Conservation (phyloP, 2,113 vertebrate species). For the Talpa occidentalis region DNA sequence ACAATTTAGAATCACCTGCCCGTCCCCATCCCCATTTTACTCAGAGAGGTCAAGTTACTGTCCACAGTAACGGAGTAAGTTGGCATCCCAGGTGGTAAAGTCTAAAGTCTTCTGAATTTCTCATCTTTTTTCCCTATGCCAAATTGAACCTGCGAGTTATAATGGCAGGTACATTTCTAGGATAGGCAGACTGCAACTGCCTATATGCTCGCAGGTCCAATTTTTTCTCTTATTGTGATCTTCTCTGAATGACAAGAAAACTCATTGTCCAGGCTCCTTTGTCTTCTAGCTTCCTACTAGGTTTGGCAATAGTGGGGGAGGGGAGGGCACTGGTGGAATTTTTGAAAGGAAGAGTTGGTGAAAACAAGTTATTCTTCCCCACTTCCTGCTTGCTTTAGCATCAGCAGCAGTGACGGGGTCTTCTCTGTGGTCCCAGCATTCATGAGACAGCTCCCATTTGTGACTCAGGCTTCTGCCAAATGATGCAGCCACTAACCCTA, state of each 20-base stretch:
- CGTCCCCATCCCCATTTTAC: not conserved
- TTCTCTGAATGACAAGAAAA: not conserved
- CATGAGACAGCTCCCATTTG: not conserved
- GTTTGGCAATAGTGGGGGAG: not conserved
- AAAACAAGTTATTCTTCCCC: not conserved
- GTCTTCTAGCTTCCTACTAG: not conserved
- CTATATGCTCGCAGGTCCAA: not conserved
- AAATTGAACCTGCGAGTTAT: not conserved
- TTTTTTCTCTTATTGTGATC: not conserved
- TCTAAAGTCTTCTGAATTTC: not conserved
- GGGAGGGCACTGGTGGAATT: not conserved
- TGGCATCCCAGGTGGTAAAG: not conserved
- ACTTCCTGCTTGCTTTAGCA: not conserved
- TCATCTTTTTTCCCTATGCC: not conserved
- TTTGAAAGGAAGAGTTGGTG: not conserved
- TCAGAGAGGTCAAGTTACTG: not conserved
- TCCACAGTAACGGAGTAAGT: not conserved
- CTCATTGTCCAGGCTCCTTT: not conserved
- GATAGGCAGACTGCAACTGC: not conserved
- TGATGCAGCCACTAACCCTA: not conserved
- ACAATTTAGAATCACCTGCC: not conserved
- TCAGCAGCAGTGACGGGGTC: not conserved
- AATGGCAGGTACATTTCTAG: not conserved
- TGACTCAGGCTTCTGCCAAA: not conserved
- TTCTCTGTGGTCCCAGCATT: not conserved